These are phyloP conservation scores for Ibidorhyncha struthersii DNA, from an alignment of 2,113 vertebrate species.

Conservation along the genomic window DNA sequence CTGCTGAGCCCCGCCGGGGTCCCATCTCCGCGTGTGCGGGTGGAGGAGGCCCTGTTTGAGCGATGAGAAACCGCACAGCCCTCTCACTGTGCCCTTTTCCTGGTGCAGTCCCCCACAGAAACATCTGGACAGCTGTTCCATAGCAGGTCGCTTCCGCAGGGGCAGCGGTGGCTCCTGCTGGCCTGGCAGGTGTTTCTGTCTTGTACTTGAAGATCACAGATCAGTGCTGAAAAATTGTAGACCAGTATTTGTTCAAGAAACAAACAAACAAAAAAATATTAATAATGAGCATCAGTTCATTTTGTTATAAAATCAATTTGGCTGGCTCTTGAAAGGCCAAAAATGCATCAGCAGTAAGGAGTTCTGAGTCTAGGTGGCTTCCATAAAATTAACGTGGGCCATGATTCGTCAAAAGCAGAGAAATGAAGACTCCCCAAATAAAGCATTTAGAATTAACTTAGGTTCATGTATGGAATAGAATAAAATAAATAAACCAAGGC, in stretches of 20 bases:
- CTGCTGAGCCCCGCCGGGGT: too few relatives aligned
- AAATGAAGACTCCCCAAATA: background rate
- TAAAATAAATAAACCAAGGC: background rate
- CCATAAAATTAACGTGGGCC: rapidly evolving
- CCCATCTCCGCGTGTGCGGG: too few relatives aligned
- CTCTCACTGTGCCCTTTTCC: too few relatives aligned
- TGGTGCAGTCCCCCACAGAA: background rate
- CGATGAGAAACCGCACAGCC: background rate
- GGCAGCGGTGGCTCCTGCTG: background rate
- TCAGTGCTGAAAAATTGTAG: background rate
- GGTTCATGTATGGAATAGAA: background rate
- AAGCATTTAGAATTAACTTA: background rate
- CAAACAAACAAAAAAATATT: background rate
- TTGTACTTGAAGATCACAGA: background rate
- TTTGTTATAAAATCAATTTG: background rate
- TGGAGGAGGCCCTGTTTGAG: background rate
- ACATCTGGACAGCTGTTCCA: background rate
- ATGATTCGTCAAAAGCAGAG: background rate
- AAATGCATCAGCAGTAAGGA: background rate
- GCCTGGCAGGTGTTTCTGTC: background rate
- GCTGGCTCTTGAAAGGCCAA: background rate
- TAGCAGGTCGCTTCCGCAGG: background rate
- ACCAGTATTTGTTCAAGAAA: background rate
- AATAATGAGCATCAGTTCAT: background rate
- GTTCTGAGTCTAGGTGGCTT: background rate